These are phyloP conservation scores for Pollenia angustigena DNA, from an alignment of 2,888 invertebrate species.

Conservation along the genomic window DNA sequence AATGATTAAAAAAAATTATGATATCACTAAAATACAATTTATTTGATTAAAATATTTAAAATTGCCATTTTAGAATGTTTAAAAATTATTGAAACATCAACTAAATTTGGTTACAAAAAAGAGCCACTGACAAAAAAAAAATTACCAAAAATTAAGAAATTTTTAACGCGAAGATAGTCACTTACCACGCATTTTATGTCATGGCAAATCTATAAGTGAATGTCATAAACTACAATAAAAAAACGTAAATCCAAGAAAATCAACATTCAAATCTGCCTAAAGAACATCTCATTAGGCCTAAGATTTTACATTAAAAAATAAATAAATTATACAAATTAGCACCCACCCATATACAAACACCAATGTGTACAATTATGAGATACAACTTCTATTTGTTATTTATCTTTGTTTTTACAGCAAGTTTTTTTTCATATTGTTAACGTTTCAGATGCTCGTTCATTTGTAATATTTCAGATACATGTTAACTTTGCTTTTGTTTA, in stretches of 20 bases:
- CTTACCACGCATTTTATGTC: slow-evolving; percentile 49
- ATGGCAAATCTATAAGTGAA: background rate
- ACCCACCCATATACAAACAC: slow-evolving; percentile 9
- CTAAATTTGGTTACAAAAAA: slow-evolving; percentile 46
- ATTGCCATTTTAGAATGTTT: slow-evolving; percentile 1
- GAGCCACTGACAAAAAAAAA: slow-evolving; percentile 23
- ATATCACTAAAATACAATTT: slow-evolving; percentile 21
- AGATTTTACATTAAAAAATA: slow-evolving; percentile 8
- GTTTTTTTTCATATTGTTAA: no score
- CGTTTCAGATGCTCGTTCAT: no score
- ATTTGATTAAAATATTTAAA: background rate
- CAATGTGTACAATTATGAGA: background rate
- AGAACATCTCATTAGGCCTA: slow-evolving; percentile 28
- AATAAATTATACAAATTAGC: background rate
- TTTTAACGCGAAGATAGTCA: background rate
- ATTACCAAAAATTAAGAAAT: slow-evolving; percentile 31
- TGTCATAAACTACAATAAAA: no score
- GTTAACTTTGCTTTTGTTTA: no score
- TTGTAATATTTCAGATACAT: no score
- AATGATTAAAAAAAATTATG: slow-evolving; percentile 51
- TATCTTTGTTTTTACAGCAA: no score
- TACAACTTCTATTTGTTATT: no score
- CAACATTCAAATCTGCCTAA: no score
- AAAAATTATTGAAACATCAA: background rate
- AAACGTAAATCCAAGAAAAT: no score